phyloP scores from a whole-genome alignment of 2,113 vertebrate species.

The Cheilinus undulatus region DNA sequence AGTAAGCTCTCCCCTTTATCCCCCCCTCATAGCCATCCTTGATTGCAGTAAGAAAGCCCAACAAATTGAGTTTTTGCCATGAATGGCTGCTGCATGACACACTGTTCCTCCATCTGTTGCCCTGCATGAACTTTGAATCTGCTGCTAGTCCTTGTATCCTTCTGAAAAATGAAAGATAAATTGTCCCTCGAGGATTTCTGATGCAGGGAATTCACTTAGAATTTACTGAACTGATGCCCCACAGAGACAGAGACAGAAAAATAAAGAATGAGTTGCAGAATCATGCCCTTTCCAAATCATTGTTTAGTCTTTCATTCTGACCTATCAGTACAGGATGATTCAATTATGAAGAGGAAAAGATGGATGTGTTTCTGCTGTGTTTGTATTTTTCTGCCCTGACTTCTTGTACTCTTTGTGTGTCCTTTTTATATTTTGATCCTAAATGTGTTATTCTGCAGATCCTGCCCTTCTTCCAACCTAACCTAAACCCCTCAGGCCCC shows the following conservation, averaged over 20 bases:
- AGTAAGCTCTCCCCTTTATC: too few relatives aligned
- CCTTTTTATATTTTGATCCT: constrained; percentile 4
- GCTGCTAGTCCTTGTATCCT: background rate
- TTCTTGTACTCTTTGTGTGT: background rate
- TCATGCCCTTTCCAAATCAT: background rate
- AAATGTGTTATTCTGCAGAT: constrained; percentile 1
- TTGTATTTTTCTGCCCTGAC: constrained; percentile 20
- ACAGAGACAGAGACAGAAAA: background rate
- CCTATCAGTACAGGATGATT: constrained; percentile 28
- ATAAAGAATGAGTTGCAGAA: constrained; percentile 31
- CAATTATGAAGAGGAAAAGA: constrained; percentile 14
- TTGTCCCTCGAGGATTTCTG: constrained; percentile 1
- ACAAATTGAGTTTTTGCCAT: background rate
- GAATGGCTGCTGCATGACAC: constrained; percentile 9
- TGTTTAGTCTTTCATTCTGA: constrained; percentile 22
- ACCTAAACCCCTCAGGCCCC: constrained; percentile 4
- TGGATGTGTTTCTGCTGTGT: constrained; percentile 26
- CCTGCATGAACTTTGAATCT: constrained; percentile 13
- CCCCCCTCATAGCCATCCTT: too few relatives aligned
- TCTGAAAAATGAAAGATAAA: background rate
- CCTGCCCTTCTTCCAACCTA: background rate
- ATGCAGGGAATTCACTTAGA: constrained; percentile 2
- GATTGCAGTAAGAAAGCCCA: background rate
- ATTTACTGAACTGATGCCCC: constrained; percentile 14
- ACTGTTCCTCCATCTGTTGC: constrained; percentile 17